These are phyloP conservation scores for Drosophila gunungcola DNA, from an alignment of 1,140 invertebrate genomes.

Conservation along the genomic window DNA sequence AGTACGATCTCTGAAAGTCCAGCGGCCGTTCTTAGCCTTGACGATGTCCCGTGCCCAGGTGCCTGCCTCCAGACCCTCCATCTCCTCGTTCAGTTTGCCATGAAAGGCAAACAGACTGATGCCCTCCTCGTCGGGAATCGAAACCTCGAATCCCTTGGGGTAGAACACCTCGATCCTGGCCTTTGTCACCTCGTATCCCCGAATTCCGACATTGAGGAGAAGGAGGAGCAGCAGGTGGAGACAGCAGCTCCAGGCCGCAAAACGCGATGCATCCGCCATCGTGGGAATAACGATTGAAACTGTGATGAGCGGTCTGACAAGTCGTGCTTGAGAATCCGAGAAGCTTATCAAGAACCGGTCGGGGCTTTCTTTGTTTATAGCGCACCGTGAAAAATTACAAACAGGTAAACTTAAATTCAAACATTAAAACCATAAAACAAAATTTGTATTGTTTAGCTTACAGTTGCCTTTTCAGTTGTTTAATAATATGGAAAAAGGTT, in stretches of 20 bases:
- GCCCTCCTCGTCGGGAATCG: slow-evolving; percentile 88
- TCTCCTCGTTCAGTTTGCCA: slow-evolving; percentile 90
- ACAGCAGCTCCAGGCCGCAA: slow-evolving; percentile 5
- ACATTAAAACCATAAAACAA: background rate
- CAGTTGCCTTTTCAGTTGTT: too few relatives aligned
- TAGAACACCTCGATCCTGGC: slow-evolving; percentile 87
- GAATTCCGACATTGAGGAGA: background rate
- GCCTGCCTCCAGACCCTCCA: slow-evolving; percentile 89
- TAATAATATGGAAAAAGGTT: too few relatives aligned
- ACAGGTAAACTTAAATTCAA: background rate
- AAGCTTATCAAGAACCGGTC: slow-evolving; percentile 73
- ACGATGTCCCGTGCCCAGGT: slow-evolving; percentile 89
- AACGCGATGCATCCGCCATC: slow-evolving; percentile 39
- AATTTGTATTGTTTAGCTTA: background rate
- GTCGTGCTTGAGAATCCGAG: slow-evolving; percentile 2
- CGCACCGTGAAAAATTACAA: slow-evolving; percentile 3
- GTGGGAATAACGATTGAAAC: slow-evolving; percentile 17
- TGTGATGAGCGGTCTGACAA: slow-evolving; percentile 41
- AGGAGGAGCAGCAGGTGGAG: slow-evolving; percentile 10
- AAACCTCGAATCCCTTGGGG: slow-evolving; percentile 87
- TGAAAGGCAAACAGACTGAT: slow-evolving; percentile 91
- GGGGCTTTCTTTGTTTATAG: slow-evolving; percentile 27
- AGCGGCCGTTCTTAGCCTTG: slow-evolving; percentile 88
- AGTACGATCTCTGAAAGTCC: slow-evolving; percentile 88
- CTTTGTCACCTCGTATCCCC: slow-evolving; percentile 86